Base-by-base conservation (phyloP, 2,113 vertebrate species). In the Ceuthmochares aereus region DNA sequence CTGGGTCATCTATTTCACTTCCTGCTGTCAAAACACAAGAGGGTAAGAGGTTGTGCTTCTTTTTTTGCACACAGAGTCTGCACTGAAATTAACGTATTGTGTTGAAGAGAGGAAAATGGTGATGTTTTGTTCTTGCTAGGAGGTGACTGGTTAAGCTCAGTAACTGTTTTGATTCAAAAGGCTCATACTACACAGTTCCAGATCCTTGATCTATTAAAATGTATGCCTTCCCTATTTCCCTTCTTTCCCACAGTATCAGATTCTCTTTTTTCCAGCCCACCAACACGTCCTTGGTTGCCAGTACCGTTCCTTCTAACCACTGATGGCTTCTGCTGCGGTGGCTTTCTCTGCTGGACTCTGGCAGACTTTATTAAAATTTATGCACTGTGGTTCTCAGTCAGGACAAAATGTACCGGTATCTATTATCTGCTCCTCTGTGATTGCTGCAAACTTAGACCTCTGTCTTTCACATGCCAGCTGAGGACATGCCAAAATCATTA, bases 1-100 rank as follows among this genome's bases (percentile, higher is more conserved):
- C 84, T 92, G 97, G 97, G 47, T 98, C 98, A 13, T 98, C 97
- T 47, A 59, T 82, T 96, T 98, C 98, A 11, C 83, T 95, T 85
- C 86, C 96, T 84, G 91, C 72, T 69, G 94, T 62, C 59, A 87
- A 87, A 84, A 58, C 51, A 94, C 13, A 74, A 88, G 55, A 75
- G 40, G 20, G 14, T 51, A 75, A 81, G 43, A 84, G 21, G 51
- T n/a, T 49, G 73, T 69, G n/a, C 19, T 29, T 5, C 60, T 37
- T 30, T 51, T 58, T 47, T 73, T 34, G 3, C 21, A 9, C 15
- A 36, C 14, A 56, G 11, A 52, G 7, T 77, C 32, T 66, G 43
- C 47, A 40, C 21, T 86, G 58, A 73, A 59, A 20, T 40, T 12
- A 17, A 78, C 82, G 63, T 73, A 9, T 47, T 42, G 12, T 25